Conservation (phyloP, 2,113 vertebrate genomes). For the Ciconia maguari region DNA sequence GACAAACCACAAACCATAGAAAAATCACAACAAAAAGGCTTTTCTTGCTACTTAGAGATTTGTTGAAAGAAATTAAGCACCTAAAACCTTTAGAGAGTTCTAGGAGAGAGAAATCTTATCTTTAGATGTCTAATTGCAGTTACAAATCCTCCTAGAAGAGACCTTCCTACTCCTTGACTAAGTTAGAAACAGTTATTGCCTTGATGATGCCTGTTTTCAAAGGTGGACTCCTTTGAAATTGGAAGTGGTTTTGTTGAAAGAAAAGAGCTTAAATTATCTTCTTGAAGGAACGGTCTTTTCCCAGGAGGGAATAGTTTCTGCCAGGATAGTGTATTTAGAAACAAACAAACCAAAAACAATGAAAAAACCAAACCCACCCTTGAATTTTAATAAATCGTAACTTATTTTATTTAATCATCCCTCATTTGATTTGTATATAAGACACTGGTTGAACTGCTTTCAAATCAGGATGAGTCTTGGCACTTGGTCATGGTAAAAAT, state of each 20-base stretch:
- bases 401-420: not conserved
- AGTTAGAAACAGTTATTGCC: not conserved
- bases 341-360: accelerated
- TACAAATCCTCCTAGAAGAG: not conserved
- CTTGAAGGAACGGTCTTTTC: not conserved
- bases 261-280: not conserved
- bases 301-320: not conserved
- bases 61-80: not conserved
- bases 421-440: not conserved
- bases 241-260: not conserved
- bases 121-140: not conserved
- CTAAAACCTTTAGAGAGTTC: not conserved
- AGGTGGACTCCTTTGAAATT: not conserved
- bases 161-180: not conserved
- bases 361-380: not conserved
- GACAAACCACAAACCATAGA: not conserved
- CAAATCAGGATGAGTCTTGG: not conserved
- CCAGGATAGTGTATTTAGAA: not conserved
- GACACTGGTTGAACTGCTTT: not conserved
- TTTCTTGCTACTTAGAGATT: not conserved
- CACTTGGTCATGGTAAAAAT: not conserved
- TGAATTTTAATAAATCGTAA: not conserved
- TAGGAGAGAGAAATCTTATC: not conserved
- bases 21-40: not conserved
- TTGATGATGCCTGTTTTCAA: not conserved